These are phyloP conservation scores for Gisinianus flammeolus DNA, from an alignment of 2,888 invertebrate genomes.

Conservation along the genomic window DNA sequence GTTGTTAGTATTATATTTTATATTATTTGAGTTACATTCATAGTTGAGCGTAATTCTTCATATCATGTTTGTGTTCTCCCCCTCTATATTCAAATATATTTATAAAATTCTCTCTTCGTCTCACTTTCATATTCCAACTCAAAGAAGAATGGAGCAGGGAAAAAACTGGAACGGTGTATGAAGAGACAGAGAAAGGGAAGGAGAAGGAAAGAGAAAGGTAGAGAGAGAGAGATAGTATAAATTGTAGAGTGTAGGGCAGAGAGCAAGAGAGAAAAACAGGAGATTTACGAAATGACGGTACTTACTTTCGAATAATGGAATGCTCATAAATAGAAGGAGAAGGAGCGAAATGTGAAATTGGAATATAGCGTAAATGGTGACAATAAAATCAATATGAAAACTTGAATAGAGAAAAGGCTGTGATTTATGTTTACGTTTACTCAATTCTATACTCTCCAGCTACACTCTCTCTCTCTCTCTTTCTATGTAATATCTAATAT, in stretches of 20 bases:
- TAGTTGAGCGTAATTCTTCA: no score
- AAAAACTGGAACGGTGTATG: neutral
- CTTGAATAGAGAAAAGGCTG: neutral
- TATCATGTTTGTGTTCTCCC: no score
- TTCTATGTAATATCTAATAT: neutral
- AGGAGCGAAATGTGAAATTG: constrained; percentile 13
- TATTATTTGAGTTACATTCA: no score
- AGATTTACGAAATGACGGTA: constrained; percentile 39
- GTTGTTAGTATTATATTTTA: no score
- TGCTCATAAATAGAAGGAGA: constrained; percentile 36
- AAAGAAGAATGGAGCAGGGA: no score
- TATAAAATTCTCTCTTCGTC: no score
- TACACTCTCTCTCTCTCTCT: neutral
- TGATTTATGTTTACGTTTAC: constrained; percentile 13
- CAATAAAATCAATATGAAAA: constrained; percentile 39
- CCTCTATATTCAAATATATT: no score
- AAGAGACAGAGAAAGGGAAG: neutral
- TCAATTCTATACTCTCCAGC: neutral
- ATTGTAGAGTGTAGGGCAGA: no score
- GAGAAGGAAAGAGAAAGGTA: neutral
- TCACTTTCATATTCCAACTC: no score
- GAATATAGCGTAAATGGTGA: constrained; percentile 33
- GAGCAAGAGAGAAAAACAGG: neutral
- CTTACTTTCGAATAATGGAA: constrained; percentile 38
- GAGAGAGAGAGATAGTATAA: neutral